These are phyloP conservation scores for Ochropleura plecta DNA, from an alignment of 2,888 invertebrate species.

Conservation along the genomic window DNA sequence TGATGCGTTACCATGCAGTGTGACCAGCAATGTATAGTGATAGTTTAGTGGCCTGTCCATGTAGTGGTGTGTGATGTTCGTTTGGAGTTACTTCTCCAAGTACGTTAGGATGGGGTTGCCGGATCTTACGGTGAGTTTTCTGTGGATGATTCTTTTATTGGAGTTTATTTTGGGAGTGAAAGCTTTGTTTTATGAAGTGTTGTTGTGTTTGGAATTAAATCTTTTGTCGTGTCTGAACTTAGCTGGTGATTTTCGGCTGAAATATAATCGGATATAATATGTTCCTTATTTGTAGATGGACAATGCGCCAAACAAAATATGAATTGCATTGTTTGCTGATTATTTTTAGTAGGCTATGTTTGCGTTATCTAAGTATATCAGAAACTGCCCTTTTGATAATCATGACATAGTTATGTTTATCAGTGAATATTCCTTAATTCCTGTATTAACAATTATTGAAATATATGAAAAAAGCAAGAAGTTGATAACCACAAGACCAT, in stretches of 20 bases:
- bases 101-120: constrained; percentile 87
- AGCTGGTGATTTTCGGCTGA: not conserved
- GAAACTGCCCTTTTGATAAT: not conserved
- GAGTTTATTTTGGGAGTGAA: constrained; percentile 6
- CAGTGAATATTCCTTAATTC: too few species aligned
- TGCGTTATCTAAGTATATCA: not conserved
- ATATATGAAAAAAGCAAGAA: not conserved
- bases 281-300: not conserved
- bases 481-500: not conserved
- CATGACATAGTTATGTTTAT: too few species aligned
- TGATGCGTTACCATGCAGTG: constrained; percentile 47
- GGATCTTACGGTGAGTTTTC: constrained; percentile 85
- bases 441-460: not conserved
- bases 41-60: constrained; percentile 62
- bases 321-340: not conserved
- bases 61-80: constrained; percentile 83
- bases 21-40: constrained; percentile 67
- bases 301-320: not conserved
- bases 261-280: not conserved
- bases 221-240: constrained; percentile 3
- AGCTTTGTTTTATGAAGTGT: not conserved
- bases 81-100: constrained; percentile 82
- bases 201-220: constrained; percentile 1
- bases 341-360: constrained; percentile 3
- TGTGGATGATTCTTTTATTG: constrained; percentile 28